These are phyloP conservation scores for Tortrix viridana DNA, from an alignment of 2,888 invertebrate genomes.

Conservation along the genomic window DNA sequence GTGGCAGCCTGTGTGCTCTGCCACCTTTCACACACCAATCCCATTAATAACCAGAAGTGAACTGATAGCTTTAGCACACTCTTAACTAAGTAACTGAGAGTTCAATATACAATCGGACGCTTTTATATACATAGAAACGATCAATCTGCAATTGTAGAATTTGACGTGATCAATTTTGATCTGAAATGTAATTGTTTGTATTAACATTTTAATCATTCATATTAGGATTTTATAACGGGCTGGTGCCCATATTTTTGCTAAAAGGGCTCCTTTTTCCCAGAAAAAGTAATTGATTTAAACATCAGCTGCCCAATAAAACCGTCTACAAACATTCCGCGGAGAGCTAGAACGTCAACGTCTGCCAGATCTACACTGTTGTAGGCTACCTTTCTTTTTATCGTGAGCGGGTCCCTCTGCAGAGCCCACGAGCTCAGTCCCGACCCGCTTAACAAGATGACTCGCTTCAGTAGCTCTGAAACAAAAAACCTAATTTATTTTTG, in stretches of 20 bases:
- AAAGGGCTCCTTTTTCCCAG: neutral
- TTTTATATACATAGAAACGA: too few relatives aligned
- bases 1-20: slow-evolving; percentile 92
- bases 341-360: slow-evolving; percentile 19
- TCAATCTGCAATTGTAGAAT: too few relatives aligned
- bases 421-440: slow-evolving; percentile 97
- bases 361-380: slow-evolving; percentile 14
- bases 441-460: slow-evolving; percentile 94
- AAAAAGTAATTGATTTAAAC: slow-evolving; percentile 13
- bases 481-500: slow-evolving; percentile 76
- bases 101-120: too few relatives aligned
- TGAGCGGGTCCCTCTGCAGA: slow-evolving; percentile 92
- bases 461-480: slow-evolving; percentile 91
- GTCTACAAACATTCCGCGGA: slow-evolving; percentile 10
- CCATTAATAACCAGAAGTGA: too few relatives aligned
- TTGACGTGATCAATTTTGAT: neutral
- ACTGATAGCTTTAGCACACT: too few relatives aligned
- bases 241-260: neutral
- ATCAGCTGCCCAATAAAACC: slow-evolving; percentile 16
- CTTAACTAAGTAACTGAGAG: too few relatives aligned
- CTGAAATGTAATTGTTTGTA: neutral
- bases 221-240: too few relatives aligned
- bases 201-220: too few relatives aligned
- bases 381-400: slow-evolving; percentile 88
- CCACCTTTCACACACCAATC: slow-evolving; percentile 77